Evolutionary conservation across 2,113 vertebrate species (phyloP).

Genomic region (Athene cunicularia): DNA sequence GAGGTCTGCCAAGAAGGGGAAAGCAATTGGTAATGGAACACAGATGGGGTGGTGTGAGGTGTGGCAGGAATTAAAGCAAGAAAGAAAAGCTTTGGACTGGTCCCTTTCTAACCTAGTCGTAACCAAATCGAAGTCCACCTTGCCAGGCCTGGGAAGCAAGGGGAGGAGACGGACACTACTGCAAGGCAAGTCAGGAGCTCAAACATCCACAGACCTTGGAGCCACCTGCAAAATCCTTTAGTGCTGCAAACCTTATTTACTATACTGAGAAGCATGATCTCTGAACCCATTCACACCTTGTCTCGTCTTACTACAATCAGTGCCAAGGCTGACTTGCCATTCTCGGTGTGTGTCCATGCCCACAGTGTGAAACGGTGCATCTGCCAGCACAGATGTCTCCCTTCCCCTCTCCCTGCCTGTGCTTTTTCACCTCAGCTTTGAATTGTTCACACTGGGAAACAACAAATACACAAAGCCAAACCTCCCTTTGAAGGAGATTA

Average conservation of each 20-base stretch:
- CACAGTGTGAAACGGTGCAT: background rate
- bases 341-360: rapidly evolving
- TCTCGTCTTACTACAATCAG: background rate
- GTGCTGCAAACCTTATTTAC: background rate
- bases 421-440: background rate
- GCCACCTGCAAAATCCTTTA: background rate
- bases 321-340: background rate
- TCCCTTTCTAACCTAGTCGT: background rate
- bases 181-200: background rate
- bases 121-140: background rate
- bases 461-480: background rate
- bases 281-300: background rate
- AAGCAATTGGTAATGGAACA: background rate
- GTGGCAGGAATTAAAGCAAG: too few species aligned
- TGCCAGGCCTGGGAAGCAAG: background rate
- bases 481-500: background rate
- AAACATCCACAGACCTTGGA: background rate
- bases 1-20: background rate
- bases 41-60: background rate
- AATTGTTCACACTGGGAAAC: background rate
- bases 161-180: background rate
- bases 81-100: background rate
- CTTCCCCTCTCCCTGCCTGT: background rate
- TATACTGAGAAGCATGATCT: background rate
- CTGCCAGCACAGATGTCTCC: background rate